phyloP scores from a whole-genome alignment of 1,140 invertebrate genomes.

The Papilio helenus region DNA sequence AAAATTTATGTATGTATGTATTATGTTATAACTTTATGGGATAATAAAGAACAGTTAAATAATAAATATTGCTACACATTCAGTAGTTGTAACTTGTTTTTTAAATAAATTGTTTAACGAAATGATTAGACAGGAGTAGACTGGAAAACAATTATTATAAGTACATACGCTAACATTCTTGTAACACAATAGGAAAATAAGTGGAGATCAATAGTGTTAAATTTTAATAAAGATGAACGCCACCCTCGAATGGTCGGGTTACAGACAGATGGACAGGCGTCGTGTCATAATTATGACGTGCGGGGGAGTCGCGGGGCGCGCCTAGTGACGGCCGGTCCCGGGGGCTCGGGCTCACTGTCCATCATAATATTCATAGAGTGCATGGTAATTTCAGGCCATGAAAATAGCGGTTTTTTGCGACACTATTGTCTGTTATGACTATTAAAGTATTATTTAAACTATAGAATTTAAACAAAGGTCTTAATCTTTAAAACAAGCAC shows the following conservation, averaged over 20 bases:
- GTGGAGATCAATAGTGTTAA: not conserved
- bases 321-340: constrained; percentile 6
- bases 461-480: not conserved
- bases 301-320: constrained; percentile 11
- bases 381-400: constrained; percentile 22
- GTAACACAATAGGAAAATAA: not conserved
- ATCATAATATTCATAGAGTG: constrained; percentile 34
- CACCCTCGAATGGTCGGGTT: constrained; percentile 10
- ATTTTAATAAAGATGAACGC: constrained; percentile 9
- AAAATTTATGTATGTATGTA: no score
- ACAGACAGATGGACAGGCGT: constrained; percentile 28
- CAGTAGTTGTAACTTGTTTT: no score
- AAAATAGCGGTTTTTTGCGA: not conserved
- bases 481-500: not conserved
- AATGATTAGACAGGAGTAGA: no score
- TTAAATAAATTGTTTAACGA: no score
- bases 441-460: not conserved
- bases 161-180: not conserved
- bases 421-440: not conserved
- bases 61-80: no score
- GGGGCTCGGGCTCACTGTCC: constrained; percentile 11
- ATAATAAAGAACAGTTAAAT: no score
- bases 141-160: no score
- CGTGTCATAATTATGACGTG: not conserved
- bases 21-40: no score